A percentile compares a stretch with the other conserved stretches of the same genome.
Evolutionary conservation across 2,888 invertebrate species (phyloP).

Genomic region (Anarsia innoxiella): DNA sequence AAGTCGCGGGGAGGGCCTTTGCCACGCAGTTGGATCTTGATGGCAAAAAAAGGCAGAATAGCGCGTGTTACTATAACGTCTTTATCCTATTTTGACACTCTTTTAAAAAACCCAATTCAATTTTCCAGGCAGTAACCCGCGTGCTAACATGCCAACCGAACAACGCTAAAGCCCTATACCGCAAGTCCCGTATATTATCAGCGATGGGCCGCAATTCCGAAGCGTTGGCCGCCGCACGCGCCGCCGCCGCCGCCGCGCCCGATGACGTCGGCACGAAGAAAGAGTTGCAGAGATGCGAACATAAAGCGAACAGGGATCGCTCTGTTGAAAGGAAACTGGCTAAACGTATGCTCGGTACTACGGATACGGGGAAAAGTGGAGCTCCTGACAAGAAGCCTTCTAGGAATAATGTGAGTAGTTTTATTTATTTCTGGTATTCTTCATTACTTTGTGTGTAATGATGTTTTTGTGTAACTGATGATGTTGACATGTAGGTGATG

Average conservation of each 20-base stretch:
- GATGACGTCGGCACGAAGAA: slow-evolving; percentile 47
- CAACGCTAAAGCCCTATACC: slow-evolving; percentile 93
- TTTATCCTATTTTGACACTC: too few relatives aligned
- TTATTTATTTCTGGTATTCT: too few relatives aligned
- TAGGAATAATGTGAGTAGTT: slow-evolving; percentile 46
- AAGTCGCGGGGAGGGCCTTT: too few relatives aligned
- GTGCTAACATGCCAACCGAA: slow-evolving; percentile 89
- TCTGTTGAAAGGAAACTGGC: slow-evolving; percentile 70
- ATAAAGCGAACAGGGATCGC: slow-evolving; percentile 32
- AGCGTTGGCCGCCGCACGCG: slow-evolving; percentile 77
- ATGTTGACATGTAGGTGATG: too few relatives aligned
- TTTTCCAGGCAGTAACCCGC: slow-evolving; percentile 81
- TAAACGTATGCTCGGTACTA: slow-evolving; percentile 58
- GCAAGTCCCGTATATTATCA: slow-evolving; percentile 77
- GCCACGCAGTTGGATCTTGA: too few relatives aligned
- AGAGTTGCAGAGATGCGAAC: slow-evolving; percentile 30
- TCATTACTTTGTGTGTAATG: too few relatives aligned
- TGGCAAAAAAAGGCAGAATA: too few relatives aligned
- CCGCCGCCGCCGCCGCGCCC: slow-evolving; percentile 56
- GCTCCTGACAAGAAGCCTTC: slow-evolving; percentile 55
- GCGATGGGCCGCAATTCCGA: slow-evolving; percentile 77
- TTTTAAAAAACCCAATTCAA: neutral
- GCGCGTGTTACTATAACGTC: too few relatives aligned
- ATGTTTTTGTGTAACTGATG: too few relatives aligned
- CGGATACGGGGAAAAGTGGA: slow-evolving; percentile 18